Evolutionary conservation across 2,797 vertebrate genomes (phyloP), one percentile per base, ranked within the genome.

Genomic region (Acrossocheilus fasciatus): DNA sequence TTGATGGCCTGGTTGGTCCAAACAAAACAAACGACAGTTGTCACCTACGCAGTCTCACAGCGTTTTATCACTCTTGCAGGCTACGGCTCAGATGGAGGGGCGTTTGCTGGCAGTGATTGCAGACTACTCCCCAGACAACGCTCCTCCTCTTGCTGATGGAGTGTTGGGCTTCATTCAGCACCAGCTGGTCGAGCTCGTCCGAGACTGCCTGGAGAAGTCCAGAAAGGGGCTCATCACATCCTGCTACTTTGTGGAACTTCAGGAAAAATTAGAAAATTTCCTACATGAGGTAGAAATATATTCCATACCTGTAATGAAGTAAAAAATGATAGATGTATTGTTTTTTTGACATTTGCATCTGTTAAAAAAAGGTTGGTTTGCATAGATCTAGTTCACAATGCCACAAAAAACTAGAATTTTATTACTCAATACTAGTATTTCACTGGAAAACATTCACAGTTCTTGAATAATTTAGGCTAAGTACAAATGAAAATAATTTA

Each of bases 161-260:
- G 97, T 99, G 66, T 93, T 99, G 95, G 97, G 98, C 89, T 99
- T 99, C 95, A 99, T 99, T 94, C 98, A 99, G 90, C 98, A 99
- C 95, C 98, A 99, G 95, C 96, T 99, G 93, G 94, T 97, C 0
- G 98, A 99, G 92, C 94, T 99, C 90, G 97, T 97, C 87, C 94
- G 98, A 0, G 98, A 99, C 95, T 99, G 98, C 89, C 94, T 99
- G 93, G 97, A 98, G 81, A 99, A 99, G 92, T 98, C 98, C 50
- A 96, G 95, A 83, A 97, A 95, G 72, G 98, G 96, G 66, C 96
- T 99, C 73, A 96, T 99, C 91, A 99, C 98, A 18, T 98, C 98
- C 20, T 95, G 96, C 86, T 99, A 99, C 94, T 99, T 99, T 81
- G 94, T 97, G 80, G 98, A 99, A 93, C 96, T 99, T 92, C 98